These are phyloP conservation scores for Chloroclysta siterata DNA, from an alignment of 2,888 invertebrate genomes.

Conservation along the genomic window DNA sequence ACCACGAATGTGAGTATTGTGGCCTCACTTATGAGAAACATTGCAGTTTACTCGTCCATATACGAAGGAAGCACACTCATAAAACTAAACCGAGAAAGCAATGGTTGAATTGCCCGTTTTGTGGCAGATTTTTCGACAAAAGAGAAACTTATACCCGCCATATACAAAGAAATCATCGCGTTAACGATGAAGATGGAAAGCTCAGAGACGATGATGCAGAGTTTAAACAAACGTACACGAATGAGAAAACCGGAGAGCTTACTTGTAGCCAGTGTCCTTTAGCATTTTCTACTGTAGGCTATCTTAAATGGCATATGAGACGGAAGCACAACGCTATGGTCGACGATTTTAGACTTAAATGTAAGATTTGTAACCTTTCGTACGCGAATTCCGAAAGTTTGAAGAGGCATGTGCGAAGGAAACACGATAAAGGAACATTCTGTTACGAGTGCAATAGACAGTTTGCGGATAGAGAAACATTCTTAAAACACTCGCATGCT, in stretches of 20 bases:
- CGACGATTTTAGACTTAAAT: conserved; percentile 72
- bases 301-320: conserved; percentile 74
- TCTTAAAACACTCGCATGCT: conserved; percentile 69
- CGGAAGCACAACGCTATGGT: conserved; percentile 72
- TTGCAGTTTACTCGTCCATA: conserved; percentile 71
- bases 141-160: conserved; percentile 75
- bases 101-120: conserved; percentile 73
- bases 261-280: conserved; percentile 71
- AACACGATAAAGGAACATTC: conserved; percentile 68
- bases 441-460: conserved; percentile 74
- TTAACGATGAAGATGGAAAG: conserved; percentile 55
- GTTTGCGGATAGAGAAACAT: conserved; percentile 66
- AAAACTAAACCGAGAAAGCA: conserved; percentile 57
- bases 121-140: conserved; percentile 69
- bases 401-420: conserved; percentile 72
- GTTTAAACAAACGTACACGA: conserved; percentile 45
- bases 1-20: conserved; percentile 67
- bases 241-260: conserved; percentile 69
- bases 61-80: conserved; percentile 68
- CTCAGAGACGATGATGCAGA: conserved; percentile 42
- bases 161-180: conserved; percentile 72
- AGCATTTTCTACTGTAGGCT: conserved; percentile 71
- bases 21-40: conserved; percentile 75
- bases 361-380: conserved; percentile 74
- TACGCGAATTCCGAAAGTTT: conserved; percentile 78